Percentiles rank a stretch among this genome's conserved stretches.
These are phyloP conservation scores for Syngnathus scovelli DNA, from an alignment of 2,113 vertebrate genomes.

Conservation along the genomic window DNA sequence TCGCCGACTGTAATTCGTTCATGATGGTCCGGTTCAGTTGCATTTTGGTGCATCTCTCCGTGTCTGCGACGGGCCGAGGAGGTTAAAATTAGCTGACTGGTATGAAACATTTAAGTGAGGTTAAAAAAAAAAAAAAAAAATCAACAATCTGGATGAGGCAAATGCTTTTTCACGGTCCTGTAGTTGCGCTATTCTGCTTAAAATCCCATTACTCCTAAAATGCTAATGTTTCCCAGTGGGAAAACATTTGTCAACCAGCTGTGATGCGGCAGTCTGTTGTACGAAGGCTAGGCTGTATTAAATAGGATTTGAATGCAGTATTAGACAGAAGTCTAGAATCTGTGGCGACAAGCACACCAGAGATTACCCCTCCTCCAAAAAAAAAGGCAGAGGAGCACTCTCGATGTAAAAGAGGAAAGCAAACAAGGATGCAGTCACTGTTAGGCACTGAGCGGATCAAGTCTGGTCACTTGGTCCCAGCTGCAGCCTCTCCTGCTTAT, in stretches of 20 bases:
- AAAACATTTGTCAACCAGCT: constrained; percentile 17
- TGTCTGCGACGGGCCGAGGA: neutral
- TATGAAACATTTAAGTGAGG: neutral
- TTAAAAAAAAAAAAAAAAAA: neutral
- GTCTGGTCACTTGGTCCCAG: constrained; percentile 72
- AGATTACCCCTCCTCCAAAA: constrained; percentile 27
- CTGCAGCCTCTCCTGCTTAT: constrained; percentile 81
- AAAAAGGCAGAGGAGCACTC: constrained; percentile 30
- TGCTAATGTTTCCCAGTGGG: constrained; percentile 16
- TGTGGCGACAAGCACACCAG: constrained; percentile 41
- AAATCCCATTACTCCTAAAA: neutral
- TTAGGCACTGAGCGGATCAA: constrained; percentile 24
- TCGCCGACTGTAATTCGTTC: neutral
- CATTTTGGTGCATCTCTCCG: neutral
- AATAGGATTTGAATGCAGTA: constrained; percentile 14
- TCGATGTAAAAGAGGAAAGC: constrained; percentile 24
- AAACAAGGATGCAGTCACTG: constrained; percentile 29
- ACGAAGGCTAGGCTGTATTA: constrained; percentile 23
- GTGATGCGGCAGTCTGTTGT: constrained; percentile 33
- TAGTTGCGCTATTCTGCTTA: neutral
- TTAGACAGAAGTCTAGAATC: constrained; percentile 27
- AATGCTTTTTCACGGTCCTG: neutral
- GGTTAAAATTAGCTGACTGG: neutral
- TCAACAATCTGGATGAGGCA: neutral
- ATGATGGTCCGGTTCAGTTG: neutral